Conservation (phyloP, 1,140 invertebrate species). For the Chionoecetes opilio region DNA sequence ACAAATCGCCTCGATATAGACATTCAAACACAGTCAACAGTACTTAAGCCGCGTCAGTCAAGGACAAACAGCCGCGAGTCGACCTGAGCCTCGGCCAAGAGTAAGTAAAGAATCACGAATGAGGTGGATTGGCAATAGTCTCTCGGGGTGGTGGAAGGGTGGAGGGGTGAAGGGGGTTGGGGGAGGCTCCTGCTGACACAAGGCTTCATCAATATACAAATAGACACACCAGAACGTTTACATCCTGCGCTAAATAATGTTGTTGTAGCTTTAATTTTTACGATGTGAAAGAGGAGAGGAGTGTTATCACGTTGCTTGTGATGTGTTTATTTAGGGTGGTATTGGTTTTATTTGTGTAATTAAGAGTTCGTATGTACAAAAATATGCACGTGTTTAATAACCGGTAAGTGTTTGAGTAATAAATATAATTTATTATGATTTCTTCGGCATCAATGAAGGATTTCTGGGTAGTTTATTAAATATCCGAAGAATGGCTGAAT, state of each 20-base stretch:
- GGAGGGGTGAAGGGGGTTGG: neutral
- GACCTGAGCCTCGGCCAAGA: neutral
- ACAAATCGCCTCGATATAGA: neutral
- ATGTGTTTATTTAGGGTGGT: neutral
- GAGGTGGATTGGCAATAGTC: neutral
- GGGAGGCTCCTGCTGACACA: neutral
- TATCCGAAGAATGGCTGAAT: no score
- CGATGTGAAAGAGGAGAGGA: neutral
- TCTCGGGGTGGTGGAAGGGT: neutral
- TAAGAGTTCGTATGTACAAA: no score
- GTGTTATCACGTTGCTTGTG: neutral
- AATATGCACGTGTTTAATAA: no score
- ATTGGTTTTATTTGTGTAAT: no score
- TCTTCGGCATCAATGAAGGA: no score
- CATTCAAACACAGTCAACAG: conserved; percentile 33
- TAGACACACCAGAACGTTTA: neutral
- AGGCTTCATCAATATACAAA: conserved; percentile 20
- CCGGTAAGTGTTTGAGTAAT: no score
- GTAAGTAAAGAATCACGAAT: neutral
- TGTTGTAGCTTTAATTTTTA: no score
- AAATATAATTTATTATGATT: no score
- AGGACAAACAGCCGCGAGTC: neutral
- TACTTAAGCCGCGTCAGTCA: neutral
- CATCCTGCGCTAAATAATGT: no score
- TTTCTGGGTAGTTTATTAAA: no score